Evolutionary conservation across 2,797 vertebrate species (phyloP), one percentile per base, ranked within the genome.

Genomic region (Bucorvus abyssinicus): DNA sequence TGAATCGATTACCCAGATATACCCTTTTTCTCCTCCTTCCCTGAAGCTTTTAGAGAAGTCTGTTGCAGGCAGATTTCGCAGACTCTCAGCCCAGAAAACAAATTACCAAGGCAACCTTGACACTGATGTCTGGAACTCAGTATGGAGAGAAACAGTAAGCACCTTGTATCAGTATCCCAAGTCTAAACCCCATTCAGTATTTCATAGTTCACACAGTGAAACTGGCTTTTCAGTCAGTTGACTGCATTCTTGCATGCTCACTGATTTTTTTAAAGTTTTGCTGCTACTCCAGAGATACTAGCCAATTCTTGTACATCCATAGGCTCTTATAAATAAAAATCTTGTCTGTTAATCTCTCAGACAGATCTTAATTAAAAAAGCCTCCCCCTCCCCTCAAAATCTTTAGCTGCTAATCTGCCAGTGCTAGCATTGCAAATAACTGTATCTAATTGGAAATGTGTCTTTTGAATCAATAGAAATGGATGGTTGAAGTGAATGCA

Each of bases 41-140:
- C 50, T 89, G 70, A 22, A 89, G 87, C 45, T 89, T 87, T 92
- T 71, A 71, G 45, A 93, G 52, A 75, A 87, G 77, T 80, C 49
- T 77, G 16, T 87, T 85, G 42, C 82, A 77, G 65, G 45, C 49
- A 73, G 81, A 87, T 85, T 79, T 90, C 88, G 64, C 56, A 92
- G 38, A 7, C 17, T 70, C 24, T 69, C 50, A 78, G 76, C 49
- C 57, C 38, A 44, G 64, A 50, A 91, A 94, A 95, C 19, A 74
- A 61, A 88, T 95, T 84, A 84, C 81, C 76, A 93, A 89, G 87
- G 70, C 59, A 93, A 92, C 88, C 63, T 76, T 79, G 80, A 92
- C 74, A 87, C 38, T 77, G 47, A 84, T 75, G 68, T 68, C 73
- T 94, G 71, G 53, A 87, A 71, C n/a, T 91, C 1, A 0, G 69